A percentile compares a stretch with the other conserved stretches of the same genome.
phyloP scores from a whole-genome alignment of 2,888 invertebrate genomes.

The Apodemia hepburni region DNA sequence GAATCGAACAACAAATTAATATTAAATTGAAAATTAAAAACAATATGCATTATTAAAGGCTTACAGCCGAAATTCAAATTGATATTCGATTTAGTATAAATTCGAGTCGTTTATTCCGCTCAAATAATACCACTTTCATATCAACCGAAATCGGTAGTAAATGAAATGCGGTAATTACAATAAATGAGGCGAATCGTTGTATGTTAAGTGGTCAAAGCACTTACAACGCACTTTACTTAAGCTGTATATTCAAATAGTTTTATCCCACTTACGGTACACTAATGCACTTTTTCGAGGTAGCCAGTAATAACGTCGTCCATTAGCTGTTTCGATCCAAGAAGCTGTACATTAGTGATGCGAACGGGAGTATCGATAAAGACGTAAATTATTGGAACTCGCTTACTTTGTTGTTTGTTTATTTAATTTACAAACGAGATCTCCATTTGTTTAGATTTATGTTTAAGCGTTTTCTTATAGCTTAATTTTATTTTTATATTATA shows the following conservation, averaged over 20 bases:
- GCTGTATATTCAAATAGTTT: slow-evolving; percentile 75
- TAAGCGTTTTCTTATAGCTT: too few relatives aligned
- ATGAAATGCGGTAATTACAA: slow-evolving; percentile 54
- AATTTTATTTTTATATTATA: too few relatives aligned
- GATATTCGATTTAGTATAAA: slow-evolving; percentile 40
- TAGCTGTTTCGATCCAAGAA: slow-evolving; percentile 60
- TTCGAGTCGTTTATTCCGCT: slow-evolving; percentile 31
- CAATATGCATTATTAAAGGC: slow-evolving; percentile 31
- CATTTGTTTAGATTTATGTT: slow-evolving; percentile 8
- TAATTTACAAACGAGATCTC: slow-evolving; percentile 22
- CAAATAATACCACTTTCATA: slow-evolving; percentile 27
- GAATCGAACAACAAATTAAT: slow-evolving; percentile 1
- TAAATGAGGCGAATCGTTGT: slow-evolving; percentile 60
- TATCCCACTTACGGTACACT: slow-evolving; percentile 68
- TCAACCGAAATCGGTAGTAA: slow-evolving; percentile 32
- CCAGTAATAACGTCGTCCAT: slow-evolving; percentile 68
- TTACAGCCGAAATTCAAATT: slow-evolving; percentile 36
- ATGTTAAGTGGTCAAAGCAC: slow-evolving; percentile 67
- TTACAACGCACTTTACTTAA: slow-evolving; percentile 66
- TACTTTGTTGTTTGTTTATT: slow-evolving; percentile 28
- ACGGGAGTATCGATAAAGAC: slow-evolving; percentile 37
- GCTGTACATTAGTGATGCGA: slow-evolving; percentile 46
- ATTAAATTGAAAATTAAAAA: slow-evolving; percentile 25
- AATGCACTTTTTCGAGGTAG: slow-evolving; percentile 74
- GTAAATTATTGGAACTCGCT: slow-evolving; percentile 35